A percentile compares a stretch with the other conserved stretches of the same genome.
Evolutionary conservation across 2,797 vertebrate genomes (phyloP).

Genomic region (Alcedo quadribrachys): DNA sequence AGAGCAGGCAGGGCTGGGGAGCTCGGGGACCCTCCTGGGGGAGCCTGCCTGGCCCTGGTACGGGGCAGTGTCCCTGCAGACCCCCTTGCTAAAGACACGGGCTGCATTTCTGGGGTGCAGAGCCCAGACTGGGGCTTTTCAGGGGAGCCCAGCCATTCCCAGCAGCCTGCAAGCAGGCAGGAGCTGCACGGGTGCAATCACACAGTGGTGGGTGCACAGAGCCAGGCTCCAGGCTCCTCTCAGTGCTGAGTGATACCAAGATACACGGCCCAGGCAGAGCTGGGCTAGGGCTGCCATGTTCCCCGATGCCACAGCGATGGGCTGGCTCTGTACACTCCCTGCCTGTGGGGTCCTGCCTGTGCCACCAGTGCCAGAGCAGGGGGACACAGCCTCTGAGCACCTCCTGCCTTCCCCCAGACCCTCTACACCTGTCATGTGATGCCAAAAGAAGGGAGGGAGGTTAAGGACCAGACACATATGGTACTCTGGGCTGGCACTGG

Average conservation of each 20-base stretch:
- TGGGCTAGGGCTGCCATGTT: not conserved
- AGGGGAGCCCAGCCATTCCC: not conserved
- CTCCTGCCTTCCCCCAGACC: not conserved
- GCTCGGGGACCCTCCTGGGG: not conserved
- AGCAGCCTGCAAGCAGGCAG: not conserved
- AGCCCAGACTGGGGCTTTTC: fast-evolving
- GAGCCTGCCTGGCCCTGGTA: fast-evolving
- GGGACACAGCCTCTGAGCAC: not conserved
- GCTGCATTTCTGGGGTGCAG: not conserved
- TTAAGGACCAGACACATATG: not conserved
- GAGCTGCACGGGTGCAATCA: not conserved
- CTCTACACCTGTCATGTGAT: not conserved
- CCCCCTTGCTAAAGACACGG: not conserved
- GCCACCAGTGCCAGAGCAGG: not conserved
- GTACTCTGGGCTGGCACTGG: not conserved
- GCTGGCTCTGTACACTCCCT: not conserved
- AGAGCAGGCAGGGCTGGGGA: not conserved
- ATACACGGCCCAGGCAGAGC: not conserved
- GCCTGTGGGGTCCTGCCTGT: not conserved
- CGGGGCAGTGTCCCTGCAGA: fast-evolving
- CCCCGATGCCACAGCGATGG: not conserved
- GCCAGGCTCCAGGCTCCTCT: not conserved
- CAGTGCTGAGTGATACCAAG: not conserved
- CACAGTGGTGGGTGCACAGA: not conserved
- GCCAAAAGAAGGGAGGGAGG: not conserved